Conservation (phyloP, 2,888 invertebrate genomes). For the Lasius fuliginosus region DNA sequence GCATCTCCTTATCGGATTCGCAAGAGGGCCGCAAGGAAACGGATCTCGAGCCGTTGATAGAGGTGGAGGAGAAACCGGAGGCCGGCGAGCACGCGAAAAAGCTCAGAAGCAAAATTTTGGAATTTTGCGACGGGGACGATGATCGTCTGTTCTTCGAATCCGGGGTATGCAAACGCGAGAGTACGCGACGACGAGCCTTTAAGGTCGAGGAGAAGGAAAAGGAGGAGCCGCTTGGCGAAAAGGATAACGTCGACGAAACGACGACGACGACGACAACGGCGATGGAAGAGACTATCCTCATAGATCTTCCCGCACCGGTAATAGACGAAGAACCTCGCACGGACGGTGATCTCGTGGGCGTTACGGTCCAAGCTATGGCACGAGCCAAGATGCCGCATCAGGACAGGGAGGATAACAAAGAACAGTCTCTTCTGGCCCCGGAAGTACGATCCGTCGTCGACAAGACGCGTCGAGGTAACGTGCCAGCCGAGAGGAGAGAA, state of each 20-base stretch:
- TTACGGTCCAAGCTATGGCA: neutral
- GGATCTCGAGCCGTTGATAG: conserved; percentile 57
- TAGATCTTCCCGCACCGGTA: conserved; percentile 34
- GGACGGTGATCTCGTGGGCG: conserved; percentile 2
- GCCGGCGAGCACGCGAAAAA: neutral
- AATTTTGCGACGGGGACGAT: neutral
- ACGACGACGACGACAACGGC: conserved; percentile 8
- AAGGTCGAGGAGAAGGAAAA: neutral
- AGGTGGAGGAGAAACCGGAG: conserved; percentile 47
- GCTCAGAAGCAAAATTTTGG: neutral
- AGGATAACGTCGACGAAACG: conserved; percentile 17
- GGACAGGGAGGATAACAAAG: conserved; percentile 3
- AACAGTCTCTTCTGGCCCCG: conserved; percentile 5
- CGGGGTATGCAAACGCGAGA: neutral
- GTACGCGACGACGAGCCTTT: conserved; percentile 17
- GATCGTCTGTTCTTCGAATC: neutral
- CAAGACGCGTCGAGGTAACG: conserved; percentile 51
- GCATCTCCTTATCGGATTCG: conserved; percentile 30
- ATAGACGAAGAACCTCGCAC: conserved; percentile 21
- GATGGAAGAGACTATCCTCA: conserved; percentile 16
- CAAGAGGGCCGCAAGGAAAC: conserved; percentile 68
- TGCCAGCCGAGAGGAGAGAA: conserved; percentile 49
- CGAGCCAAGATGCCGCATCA: conserved; percentile 11
- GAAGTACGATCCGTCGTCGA: conserved; percentile 46
- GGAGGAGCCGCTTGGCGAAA: neutral